A percentile compares a stretch with the other conserved stretches of the same genome.
Conservation (phyloP, 2,113 vertebrate species). For the Anoplopoma fimbria region DNA sequence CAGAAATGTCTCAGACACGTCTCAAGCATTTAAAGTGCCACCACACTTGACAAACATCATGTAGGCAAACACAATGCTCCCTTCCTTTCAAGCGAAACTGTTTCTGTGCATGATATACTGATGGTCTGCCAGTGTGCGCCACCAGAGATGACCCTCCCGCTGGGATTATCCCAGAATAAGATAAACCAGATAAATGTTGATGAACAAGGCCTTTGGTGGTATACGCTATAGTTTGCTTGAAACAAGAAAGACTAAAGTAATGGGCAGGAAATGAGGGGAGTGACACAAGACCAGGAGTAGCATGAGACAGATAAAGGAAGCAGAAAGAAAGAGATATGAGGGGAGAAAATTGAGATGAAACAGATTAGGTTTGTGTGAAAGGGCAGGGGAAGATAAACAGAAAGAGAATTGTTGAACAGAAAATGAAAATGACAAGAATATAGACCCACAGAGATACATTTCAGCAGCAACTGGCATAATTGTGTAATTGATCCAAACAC, state of each 20-base stretch:
- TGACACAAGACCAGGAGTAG: slow-evolving; percentile 22
- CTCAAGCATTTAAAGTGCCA: slow-evolving; percentile 38
- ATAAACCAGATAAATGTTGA: slow-evolving; percentile 74
- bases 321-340: slow-evolving; percentile 29
- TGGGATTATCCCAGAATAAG: slow-evolving; percentile 53
- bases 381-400: slow-evolving; percentile 14
- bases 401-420: slow-evolving; percentile 6
- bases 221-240: slow-evolving; percentile 25
- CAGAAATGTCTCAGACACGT: not conserved
- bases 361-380: slow-evolving; percentile 52
- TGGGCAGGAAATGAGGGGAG: slow-evolving; percentile 47
- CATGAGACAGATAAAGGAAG: slow-evolving; percentile 55
- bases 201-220: slow-evolving; percentile 51
- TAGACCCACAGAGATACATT: slow-evolving; percentile 53
- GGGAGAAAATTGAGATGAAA: slow-evolving; percentile 42
- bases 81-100: slow-evolving; percentile 11
- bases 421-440: slow-evolving; percentile 55
- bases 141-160: slow-evolving; percentile 45
- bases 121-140: slow-evolving; percentile 59
- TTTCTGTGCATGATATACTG: slow-evolving; percentile 51
- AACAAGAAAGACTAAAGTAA: slow-evolving; percentile 45
- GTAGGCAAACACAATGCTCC: not conserved
- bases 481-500: slow-evolving; percentile 75
- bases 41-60: not conserved
- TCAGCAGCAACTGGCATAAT: slow-evolving; percentile 59